Evolutionary conservation across 2,888 invertebrate genomes (phyloP).

Genomic region (Halocaridina rubra): DNA sequence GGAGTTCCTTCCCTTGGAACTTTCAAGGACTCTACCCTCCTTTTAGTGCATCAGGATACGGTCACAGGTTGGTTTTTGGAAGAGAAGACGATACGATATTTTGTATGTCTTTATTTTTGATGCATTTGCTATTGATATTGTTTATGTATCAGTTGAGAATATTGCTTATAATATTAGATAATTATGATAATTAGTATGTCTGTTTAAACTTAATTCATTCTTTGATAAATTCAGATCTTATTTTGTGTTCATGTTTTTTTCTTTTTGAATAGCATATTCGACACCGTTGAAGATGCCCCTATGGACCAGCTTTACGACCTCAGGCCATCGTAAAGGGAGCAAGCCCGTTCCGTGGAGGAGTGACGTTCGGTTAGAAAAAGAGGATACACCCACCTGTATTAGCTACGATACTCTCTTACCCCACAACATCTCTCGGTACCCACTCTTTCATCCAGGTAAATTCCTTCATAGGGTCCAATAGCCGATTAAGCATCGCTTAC

Average conservation of each 20-base stretch:
- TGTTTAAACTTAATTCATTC: too few relatives aligned
- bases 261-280: not conserved
- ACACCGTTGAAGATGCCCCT: constrained; percentile 11
- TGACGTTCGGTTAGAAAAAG: constrained; percentile 14
- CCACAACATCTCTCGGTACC: not conserved
- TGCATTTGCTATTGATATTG: too few relatives aligned
- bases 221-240: too few relatives aligned
- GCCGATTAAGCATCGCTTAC: too few relatives aligned
- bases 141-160: too few relatives aligned
- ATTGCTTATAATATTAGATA: too few relatives aligned
- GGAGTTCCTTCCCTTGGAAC: not conserved
- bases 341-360: not conserved
- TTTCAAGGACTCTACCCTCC: not conserved
- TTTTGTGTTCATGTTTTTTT: not conserved
- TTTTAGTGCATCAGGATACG: constrained; percentile 6
- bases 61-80: constrained; percentile 32
- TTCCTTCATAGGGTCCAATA: too few relatives aligned
- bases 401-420: not conserved
- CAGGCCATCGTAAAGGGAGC: not conserved
- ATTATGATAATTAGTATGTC: too few relatives aligned
- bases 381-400: constrained; percentile 1
- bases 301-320: constrained; percentile 3
- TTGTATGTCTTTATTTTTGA: too few relatives aligned
- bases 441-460: constrained; percentile 20
- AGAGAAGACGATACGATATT: too few relatives aligned